phyloP scores from a whole-genome alignment of 2,888 invertebrate genomes.

The Charanyca ferruginea region DNA sequence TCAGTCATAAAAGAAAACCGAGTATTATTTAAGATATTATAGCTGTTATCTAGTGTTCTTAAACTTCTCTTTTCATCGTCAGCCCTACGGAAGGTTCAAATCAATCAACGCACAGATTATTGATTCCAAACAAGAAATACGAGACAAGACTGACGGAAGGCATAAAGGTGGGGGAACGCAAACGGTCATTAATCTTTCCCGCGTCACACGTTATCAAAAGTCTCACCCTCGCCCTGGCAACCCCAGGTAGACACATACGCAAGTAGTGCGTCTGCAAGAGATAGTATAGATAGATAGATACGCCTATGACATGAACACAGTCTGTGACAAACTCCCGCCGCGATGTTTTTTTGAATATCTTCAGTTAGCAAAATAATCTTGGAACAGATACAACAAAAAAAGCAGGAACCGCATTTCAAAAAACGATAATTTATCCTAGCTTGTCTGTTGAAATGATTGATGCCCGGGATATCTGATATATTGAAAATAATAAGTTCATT shows the following conservation, averaged over 20 bases:
- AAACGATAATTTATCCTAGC: too few species aligned
- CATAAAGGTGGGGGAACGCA: conserved; percentile 60
- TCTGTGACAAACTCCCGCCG: neutral
- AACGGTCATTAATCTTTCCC: conserved; percentile 73
- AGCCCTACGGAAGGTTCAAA: conserved; percentile 1
- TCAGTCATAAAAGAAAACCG: too few species aligned
- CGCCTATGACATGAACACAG: conserved; percentile 25
- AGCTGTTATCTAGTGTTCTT: too few species aligned
- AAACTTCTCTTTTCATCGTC: neutral
- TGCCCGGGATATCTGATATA: too few species aligned
- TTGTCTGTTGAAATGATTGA: too few species aligned
- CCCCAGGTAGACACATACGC: conserved; percentile 60
- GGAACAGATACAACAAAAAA: neutral
- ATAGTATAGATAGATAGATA: conserved; percentile 39
- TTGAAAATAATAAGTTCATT: too few species aligned
- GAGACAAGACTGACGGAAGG: conserved; percentile 41
- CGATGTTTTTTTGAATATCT: conserved; percentile 4
- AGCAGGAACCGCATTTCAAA: too few species aligned
- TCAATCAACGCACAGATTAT: conserved; percentile 30
- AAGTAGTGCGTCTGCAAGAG: conserved; percentile 42
- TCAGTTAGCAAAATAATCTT: neutral
- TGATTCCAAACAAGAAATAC: conserved; percentile 40
- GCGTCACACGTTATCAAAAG: conserved; percentile 63
- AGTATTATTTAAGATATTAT: too few species aligned
- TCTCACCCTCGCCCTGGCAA: conserved; percentile 65